Evolutionary conservation across 2,113 vertebrate genomes (phyloP).

Genomic region (Plecotus auritus): DNA sequence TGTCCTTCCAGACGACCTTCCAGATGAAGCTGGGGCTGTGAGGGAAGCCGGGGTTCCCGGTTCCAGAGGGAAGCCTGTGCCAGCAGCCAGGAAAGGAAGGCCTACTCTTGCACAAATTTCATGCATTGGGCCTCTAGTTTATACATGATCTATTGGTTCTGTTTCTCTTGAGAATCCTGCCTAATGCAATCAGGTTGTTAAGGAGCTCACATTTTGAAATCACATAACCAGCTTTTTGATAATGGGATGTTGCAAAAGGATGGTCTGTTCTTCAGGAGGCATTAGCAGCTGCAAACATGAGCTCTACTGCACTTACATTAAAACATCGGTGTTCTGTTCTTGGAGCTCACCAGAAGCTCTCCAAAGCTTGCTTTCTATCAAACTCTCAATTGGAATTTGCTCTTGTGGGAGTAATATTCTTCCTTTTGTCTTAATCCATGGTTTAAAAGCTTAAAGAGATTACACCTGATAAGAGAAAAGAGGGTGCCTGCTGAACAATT

Average conservation of each 20-base stretch:
- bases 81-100: no score
- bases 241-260: not conserved
- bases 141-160: not conserved
- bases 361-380: not conserved
- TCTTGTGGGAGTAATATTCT: not conserved
- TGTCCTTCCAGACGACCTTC: no score
- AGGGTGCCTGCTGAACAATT: not conserved
- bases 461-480: not conserved
- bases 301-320: not conserved
- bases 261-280: not conserved
- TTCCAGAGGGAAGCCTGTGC: no score
- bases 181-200: not conserved
- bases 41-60: accelerated
- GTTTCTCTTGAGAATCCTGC: not conserved
- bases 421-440: not conserved
- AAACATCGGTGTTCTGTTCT: not conserved
- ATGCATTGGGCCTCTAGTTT: not conserved
- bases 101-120: no score
- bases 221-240: not conserved
- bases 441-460: not conserved
- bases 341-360: not conserved
- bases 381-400: not conserved
- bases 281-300: not conserved
- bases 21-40: no score
- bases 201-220: not conserved